Percentiles rank a stretch among this genome's conserved stretches.
These are phyloP conservation scores for Cryptocheilus praepositus DNA, from an alignment of 2,888 invertebrate species.

Conservation along the genomic window DNA sequence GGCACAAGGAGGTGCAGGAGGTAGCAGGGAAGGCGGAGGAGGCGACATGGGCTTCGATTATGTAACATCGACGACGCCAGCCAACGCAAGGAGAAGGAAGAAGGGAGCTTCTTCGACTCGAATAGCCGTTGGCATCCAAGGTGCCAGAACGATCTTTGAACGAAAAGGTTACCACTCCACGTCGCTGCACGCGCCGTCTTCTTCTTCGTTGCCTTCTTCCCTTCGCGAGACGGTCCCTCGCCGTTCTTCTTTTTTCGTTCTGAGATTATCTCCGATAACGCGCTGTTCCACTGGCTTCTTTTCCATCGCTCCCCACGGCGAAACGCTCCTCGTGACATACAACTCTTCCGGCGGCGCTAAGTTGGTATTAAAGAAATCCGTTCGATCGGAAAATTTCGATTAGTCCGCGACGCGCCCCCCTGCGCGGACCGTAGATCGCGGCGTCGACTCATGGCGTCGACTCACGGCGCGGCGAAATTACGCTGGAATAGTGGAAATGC, in stretches of 20 bases:
- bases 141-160: constrained; percentile 39
- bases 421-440: too few species aligned
- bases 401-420: too few species aligned
- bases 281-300: constrained; percentile 11
- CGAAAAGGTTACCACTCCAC: constrained; percentile 29
- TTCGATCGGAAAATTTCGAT: too few species aligned
- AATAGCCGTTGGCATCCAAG: constrained; percentile 39
- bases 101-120: not conserved
- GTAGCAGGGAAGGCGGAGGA: not conserved
- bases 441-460: too few species aligned
- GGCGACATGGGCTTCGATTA: not conserved
- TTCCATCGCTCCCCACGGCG: too few species aligned
- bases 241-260: constrained; percentile 28
- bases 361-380: too few species aligned
- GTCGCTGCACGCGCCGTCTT: not conserved
- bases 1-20: constrained; percentile 16
- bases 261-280: constrained; percentile 41
- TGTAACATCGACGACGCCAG: constrained; percentile 5
- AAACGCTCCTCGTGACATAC: too few species aligned
- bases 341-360: too few species aligned
- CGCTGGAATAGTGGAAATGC: too few species aligned
- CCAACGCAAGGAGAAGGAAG: constrained; percentile 9
- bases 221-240: constrained; percentile 4
- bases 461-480: too few species aligned
- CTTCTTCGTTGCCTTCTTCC: constrained; percentile 4